Conservation (phyloP, 2,113 vertebrate species). For the Colistium nudipinnis region DNA sequence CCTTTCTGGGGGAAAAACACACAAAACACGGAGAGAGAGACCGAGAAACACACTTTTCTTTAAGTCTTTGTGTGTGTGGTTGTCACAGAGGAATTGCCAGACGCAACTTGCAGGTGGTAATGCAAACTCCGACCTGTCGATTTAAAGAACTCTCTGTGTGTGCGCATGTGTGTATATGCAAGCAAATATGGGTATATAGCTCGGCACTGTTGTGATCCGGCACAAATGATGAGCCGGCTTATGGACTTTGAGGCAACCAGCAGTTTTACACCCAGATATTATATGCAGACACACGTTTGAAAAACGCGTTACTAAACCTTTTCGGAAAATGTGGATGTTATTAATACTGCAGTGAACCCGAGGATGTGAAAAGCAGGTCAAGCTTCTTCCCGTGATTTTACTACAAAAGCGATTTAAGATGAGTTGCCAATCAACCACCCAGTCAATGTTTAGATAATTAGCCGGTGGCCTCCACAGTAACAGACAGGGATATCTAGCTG, state of each 20-base stretch:
- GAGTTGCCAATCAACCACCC: conserved; percentile 61
- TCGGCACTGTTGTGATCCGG: conserved; percentile 8
- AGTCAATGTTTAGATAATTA: conserved; percentile 74
- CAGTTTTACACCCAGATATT: not conserved
- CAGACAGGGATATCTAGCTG: conserved; percentile 61
- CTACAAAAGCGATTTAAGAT: conserved; percentile 40
- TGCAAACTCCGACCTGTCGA: conserved; percentile 85
- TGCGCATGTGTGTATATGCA: conserved; percentile 28
- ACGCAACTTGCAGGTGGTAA: conserved; percentile 91
- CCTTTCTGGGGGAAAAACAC: conserved; percentile 81
- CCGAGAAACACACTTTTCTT: conserved; percentile 86
- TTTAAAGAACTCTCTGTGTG: conserved; percentile 61
- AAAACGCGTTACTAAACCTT: too few species aligned
- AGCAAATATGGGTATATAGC: conserved; percentile 12
- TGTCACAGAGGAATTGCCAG: conserved; percentile 90
- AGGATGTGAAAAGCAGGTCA: conserved; percentile 31
- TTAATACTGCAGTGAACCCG: conserved; percentile 28
- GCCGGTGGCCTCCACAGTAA: conserved; percentile 50
- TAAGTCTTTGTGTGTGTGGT: conserved; percentile 89
- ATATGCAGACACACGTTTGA: too few species aligned
- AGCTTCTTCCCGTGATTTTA: conserved; percentile 46
- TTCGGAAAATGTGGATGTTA: too few species aligned
- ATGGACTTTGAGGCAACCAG: not conserved
- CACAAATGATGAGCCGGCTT: conserved; percentile 11
- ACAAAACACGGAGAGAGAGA: conserved; percentile 75